Conservation (phyloP, 1,140 invertebrate species). For the Ceratina japonica region DNA sequence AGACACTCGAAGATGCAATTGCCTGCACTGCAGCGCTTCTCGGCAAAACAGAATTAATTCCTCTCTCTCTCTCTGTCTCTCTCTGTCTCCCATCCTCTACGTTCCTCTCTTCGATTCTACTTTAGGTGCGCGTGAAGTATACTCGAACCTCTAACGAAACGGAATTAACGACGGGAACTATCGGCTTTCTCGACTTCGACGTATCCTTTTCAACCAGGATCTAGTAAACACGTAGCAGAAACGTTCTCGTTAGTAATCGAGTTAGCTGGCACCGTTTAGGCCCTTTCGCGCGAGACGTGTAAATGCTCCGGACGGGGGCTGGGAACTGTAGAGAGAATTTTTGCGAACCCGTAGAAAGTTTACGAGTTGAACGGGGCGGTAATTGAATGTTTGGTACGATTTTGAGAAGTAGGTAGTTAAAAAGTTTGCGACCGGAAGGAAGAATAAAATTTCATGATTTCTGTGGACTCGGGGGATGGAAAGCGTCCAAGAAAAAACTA, state of each 20-base stretch:
- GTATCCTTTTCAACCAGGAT: slow-evolving; percentile 20
- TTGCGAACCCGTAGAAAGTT: not conserved
- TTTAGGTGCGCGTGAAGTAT: not conserved
- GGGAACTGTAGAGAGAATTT: not conserved
- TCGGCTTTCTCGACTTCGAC: slow-evolving; percentile 24
- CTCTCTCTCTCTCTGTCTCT: not conserved
- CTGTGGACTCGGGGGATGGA: not conserved
- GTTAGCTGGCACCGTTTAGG: not conserved
- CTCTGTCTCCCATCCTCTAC: not conserved
- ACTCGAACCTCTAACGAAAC: slow-evolving; percentile 36
- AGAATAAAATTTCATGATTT: not conserved
- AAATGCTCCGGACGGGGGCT: no score
- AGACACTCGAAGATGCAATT: slow-evolving; percentile 38
- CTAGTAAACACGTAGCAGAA: not conserved
- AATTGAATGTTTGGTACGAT: not conserved
- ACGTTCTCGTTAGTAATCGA: slow-evolving; percentile 2
- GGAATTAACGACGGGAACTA: slow-evolving; percentile 39
- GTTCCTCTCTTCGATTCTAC: not conserved
- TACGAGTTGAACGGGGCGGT: not conserved
- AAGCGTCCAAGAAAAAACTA: not conserved
- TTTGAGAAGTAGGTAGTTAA: not conserved
- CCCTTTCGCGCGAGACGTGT: no score
- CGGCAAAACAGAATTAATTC: slow-evolving; percentile 33
- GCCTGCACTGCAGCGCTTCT: slow-evolving; percentile 26
- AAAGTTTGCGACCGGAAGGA: not conserved